phyloP scores from a whole-genome alignment of 2,888 invertebrate genomes.

The Cyclophora punctaria region DNA sequence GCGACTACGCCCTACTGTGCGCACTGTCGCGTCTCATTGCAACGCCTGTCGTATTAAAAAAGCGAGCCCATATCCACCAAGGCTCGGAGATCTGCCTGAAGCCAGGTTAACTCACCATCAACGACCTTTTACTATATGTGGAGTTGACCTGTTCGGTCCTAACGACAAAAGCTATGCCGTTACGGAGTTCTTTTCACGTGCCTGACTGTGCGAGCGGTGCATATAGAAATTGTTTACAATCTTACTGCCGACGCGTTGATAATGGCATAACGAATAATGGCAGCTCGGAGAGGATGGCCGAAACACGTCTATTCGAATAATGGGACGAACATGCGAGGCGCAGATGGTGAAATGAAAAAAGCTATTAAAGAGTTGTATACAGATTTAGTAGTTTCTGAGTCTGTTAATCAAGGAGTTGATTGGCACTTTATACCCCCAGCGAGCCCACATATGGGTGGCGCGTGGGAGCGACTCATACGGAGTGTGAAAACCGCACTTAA shows the following conservation, averaged over 20 bases:
- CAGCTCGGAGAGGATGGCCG: conserved; percentile 9
- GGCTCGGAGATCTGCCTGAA: conserved; percentile 15
- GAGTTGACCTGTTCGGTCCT: conserved; percentile 13
- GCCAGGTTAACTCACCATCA: conserved; percentile 14
- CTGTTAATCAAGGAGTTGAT: too few relatives aligned
- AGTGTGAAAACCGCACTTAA: too few relatives aligned
- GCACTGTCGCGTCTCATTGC: too few relatives aligned
- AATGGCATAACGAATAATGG: conserved; percentile 12
- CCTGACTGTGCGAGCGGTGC: conserved; percentile 14
- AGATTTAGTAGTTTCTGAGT: too few relatives aligned
- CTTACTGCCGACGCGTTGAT: conserved; percentile 9
- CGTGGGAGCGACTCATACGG: too few relatives aligned
- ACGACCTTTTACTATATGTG: conserved; percentile 9
- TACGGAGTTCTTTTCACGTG: conserved; percentile 16
- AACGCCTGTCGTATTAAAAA: too few relatives aligned
- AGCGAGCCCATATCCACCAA: conserved; percentile 4
- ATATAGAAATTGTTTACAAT: conserved; percentile 9
- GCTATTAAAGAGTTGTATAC: neutral
- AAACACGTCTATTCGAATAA: conserved; percentile 12
- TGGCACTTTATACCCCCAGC: too few relatives aligned
- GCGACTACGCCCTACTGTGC: too few relatives aligned
- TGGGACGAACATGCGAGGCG: conserved; percentile 13
- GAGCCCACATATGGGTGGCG: too few relatives aligned
- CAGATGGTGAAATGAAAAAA: conserved; percentile 2
- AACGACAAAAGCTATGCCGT: conserved; percentile 6